phyloP scores from a whole-genome alignment of 2,888 invertebrate genomes.

The Agrotis exclamationis region DNA sequence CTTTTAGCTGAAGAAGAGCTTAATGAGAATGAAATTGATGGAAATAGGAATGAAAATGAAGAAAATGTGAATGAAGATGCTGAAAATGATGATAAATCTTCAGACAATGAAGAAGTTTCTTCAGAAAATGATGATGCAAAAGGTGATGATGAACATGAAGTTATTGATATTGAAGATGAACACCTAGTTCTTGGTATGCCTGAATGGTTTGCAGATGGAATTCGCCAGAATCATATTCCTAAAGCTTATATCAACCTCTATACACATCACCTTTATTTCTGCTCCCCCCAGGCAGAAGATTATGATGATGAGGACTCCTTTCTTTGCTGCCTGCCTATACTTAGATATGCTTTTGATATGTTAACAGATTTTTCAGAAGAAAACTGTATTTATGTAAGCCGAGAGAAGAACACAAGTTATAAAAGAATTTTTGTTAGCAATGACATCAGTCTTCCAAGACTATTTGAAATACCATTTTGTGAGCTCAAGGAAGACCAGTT shows the following conservation, averaged over 20 bases:
- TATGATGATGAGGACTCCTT: constrained; percentile 91
- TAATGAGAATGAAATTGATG: constrained; percentile 32
- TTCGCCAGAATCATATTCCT: constrained; percentile 92
- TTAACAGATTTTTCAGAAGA: constrained; percentile 82
- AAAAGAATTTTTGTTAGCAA: constrained; percentile 75
- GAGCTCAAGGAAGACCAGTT: constrained; percentile 76
- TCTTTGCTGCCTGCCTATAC: constrained; percentile 91
- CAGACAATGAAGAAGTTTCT: constrained; percentile 61
- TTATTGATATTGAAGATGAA: constrained; percentile 57
- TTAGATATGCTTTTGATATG: constrained; percentile 91
- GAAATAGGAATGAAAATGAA: neutral
- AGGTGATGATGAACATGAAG: constrained; percentile 57
- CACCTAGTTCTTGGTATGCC: constrained; percentile 83
- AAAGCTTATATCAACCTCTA: constrained; percentile 93
- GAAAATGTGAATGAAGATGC: constrained; percentile 29
- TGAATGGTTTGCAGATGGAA: constrained; percentile 92
- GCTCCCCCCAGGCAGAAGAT: constrained; percentile 94
- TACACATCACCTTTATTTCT: constrained; percentile 92
- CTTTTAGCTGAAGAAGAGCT: constrained; percentile 56
- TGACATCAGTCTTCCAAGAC: constrained; percentile 73
- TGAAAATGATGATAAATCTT: constrained; percentile 59
- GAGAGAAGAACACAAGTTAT: constrained; percentile 79
- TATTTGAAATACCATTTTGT: constrained; percentile 70
- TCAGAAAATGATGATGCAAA: constrained; percentile 67
- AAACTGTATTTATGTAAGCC: constrained; percentile 80